Base-by-base conservation (phyloP, 2,797 vertebrate genomes). In the Schizopygopsis pylzovi region DNA sequence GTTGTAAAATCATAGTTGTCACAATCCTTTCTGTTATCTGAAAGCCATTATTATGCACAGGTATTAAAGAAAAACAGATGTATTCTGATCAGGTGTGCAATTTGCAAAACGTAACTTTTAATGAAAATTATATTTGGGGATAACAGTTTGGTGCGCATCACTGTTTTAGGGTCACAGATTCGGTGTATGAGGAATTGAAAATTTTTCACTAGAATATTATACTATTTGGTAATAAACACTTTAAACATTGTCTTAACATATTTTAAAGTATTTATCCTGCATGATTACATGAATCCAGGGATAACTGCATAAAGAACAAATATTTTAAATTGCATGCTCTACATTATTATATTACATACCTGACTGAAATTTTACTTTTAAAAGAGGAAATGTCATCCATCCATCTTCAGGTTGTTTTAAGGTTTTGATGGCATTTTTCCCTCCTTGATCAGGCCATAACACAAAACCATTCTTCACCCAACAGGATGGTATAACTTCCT, bases 391-490 rank as follows among this genome's bases (percentile, higher is more conserved):
- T 65, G 25, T 13, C 61, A 65, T 65, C 61, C 61, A 65, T 65
- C 25, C 61, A 65, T 65, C 61, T 65, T 65, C 61, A 65, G 61
- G 61, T 65, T 65, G 25, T 65, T 65, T 65, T 11, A 65, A 65
- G 25, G n/a, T 15, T 65, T 65, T 65, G 61, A 81, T 81, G 3
- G 43, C 79, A 18, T 25, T 81, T 67, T 81, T 45, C 11, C 6
- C n/a, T 47, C 41, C 41, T 33, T 67, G 59, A 81, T 81, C 25
- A 81, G 79, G 79, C 79, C 79, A 81, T 47, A n/a, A 81, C 28
- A 56, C 49, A 78, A 61, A 81, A 49, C 28, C 41, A 68, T 49
- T 81, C 61, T 81, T 81, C 0, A 81, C 61, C 61, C 63, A 65
- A 81, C 63, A 68, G n/a, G 43, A 81, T 81, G 43, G 61, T 49